These are phyloP conservation scores for Gastracanthus pulcherrimus DNA, from an alignment of 2,888 invertebrate genomes.

Conservation along the genomic window DNA sequence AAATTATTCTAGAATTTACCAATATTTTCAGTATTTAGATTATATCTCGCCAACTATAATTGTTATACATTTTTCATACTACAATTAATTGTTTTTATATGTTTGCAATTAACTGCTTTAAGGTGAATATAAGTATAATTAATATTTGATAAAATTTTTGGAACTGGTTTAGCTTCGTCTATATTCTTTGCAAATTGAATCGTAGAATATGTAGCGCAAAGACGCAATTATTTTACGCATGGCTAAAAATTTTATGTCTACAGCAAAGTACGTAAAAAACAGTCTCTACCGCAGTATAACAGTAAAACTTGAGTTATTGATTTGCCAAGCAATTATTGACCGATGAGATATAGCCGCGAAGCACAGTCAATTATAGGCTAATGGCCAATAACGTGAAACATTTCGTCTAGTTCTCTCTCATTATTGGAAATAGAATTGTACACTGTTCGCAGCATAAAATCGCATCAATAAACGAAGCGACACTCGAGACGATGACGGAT, in stretches of 20 bases:
- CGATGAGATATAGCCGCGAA: constrained; percentile 1
- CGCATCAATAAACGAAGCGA: constrained; percentile 22
- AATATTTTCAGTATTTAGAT: no score
- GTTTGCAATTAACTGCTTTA: no score
- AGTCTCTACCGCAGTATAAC: background rate
- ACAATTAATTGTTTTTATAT: no score
- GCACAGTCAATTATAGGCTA: constrained; percentile 47
- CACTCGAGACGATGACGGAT: constrained; percentile 14
- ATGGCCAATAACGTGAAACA: constrained; percentile 48
- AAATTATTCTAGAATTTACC: no score
- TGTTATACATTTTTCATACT: no score
- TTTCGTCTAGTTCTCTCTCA: constrained; percentile 1
- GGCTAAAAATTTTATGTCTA: constrained; percentile 4
- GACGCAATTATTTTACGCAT: background rate
- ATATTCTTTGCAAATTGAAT: no score
- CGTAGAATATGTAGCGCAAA: no score
- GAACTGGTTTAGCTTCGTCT: no score
- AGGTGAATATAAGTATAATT: no score
- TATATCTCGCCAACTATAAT: no score
- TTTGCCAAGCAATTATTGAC: constrained; percentile 40
- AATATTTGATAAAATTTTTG: no score
- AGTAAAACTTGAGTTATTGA: constrained; percentile 37
- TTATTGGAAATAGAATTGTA: constrained; percentile 12
- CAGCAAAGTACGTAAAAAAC: constrained; percentile 16
- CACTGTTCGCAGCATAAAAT: constrained; percentile 9